Conservation (phyloP, 2,113 vertebrate genomes). For the Dryoscopus gambensis region DNA sequence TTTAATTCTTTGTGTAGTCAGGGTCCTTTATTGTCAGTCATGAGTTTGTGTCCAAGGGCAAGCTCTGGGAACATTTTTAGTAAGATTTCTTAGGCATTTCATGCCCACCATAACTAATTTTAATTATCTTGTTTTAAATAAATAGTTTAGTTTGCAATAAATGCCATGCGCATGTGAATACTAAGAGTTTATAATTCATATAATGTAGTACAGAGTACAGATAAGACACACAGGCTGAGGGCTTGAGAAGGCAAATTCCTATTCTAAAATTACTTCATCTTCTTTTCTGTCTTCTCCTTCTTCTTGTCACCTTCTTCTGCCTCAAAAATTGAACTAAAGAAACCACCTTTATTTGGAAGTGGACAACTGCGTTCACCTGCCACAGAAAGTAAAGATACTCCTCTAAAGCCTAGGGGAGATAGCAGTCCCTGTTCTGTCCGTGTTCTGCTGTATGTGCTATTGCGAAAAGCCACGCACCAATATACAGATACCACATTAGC, state of each 20-base stretch:
- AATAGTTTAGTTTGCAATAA: slow-evolving; percentile 35
- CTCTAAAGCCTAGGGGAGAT: not conserved
- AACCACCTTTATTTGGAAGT: not conserved
- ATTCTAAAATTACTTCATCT: not conserved
- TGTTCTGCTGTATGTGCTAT: not conserved
- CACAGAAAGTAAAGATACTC: not conserved
- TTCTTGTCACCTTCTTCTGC: not conserved
- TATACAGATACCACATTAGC: not conserved
- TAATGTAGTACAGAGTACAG: not conserved
- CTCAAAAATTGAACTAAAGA: not conserved
- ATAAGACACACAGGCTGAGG: not conserved
- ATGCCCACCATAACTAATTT: slow-evolving; percentile 18
- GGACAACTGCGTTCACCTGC: not conserved
- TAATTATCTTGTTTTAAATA: slow-evolving; percentile 43
- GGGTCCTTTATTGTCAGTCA: not conserved
- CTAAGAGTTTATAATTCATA: slow-evolving; percentile 1
- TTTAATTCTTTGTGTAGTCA: not conserved
- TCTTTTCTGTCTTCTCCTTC: not conserved
- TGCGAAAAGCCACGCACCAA: not conserved
- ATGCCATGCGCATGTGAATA: not conserved
- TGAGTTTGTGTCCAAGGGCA: slow-evolving; percentile 7
- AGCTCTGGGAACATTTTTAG: not conserved
- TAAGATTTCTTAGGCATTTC: slow-evolving; percentile 8
- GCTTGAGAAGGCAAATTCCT: not conserved
- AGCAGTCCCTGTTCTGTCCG: not conserved